Evolutionary conservation across 1,140 invertebrate genomes (phyloP), one percentile per base, ranked within the genome.

Genomic region (Piezodorus guildinii): DNA sequence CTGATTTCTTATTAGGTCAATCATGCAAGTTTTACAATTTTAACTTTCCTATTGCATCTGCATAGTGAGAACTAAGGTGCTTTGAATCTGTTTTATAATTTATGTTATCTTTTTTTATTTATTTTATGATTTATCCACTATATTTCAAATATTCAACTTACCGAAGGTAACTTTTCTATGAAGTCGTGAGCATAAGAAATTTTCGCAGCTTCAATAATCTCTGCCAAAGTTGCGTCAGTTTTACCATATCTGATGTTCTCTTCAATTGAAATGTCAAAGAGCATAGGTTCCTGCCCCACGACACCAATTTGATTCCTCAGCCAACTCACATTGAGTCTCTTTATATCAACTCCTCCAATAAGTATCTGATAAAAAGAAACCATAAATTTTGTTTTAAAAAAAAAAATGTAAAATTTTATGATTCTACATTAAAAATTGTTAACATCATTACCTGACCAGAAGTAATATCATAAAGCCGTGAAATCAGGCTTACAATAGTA

Each of bases 401-500:
- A 30, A 30, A 4, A 4, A 3, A 30, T 30, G 3, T 30, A 4
- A 4, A 30, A 3, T 30, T 30, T 30, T 30, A 30, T 3, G 8
- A 4, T 30, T 30, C 8, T 30, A 8, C 8, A 30, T 8, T 8
- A 30, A 30, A 51, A 49, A 4, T 30, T 30, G 3, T 30, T 30
- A 30, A 30, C 3, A 30, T 30, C 27, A 30, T n/a, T 43, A 67
- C 66, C 19, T 72, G 72, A 51, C 87, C 88, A 16, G 76, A 74
- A 4, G 79, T 66, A 9, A 85, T 80, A 74, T 91, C 88, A 69
- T 91, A 91, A 69, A 89, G 88, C 68, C 92, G 79, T 70, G 93
- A 87, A 44, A 95, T 73, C 21, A 95, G 73, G 69, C 91, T 87
- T 45, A 94, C 85, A 66, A 91, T 85, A 2, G 92, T 95, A n/a